Base-by-base conservation (phyloP, 2,888 invertebrate genomes). In the Crematogaster levior region DNA sequence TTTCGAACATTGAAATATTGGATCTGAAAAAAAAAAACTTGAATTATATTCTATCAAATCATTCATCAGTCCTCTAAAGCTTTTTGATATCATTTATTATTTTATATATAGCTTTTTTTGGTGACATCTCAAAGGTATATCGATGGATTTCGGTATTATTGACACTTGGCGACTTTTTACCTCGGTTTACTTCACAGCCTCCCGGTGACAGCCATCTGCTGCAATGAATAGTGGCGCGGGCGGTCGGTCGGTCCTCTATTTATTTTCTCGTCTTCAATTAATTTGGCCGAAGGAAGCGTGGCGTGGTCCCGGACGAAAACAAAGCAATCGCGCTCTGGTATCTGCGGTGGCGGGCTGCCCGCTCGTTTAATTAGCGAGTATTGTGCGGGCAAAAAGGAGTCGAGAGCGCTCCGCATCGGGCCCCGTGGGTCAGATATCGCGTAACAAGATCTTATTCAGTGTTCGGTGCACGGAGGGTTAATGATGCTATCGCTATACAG, bases 401-500 rank as follows among this genome's bases (percentile, higher is more conserved):
- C 73, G 85, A 65, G 84, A 83, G 82, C 75, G 74, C 88, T 81
- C 66, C 90, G 83, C 85, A 43, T 34, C 34, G 85, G 88, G 85
- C 90, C 88, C 89, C 84, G 86, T 88, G 91, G 92, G 88, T 91
- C 89, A 87, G 90, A 90, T 94, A 94, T 94, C 94, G 92, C 91
- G 92, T 93, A 93, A 94, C 94, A 94, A 94, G 94, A 94, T 94
- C 94, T 94, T 92, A 93, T 93, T 93, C 93, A 90, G 91, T 91
- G 92, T 92, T 91, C 90, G 88, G 89, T 85, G 85, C 88, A 85
- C 86, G 77, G 91, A 91, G 93, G 94, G 93, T 93, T 94, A 93
- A 94, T 93, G 94, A 94, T 94, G 93, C 94, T 94, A 94, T 94
- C 94, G 94, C 91, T 92, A 91, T 91, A 91, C 94, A 94, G 94